Percentiles rank a stretch among this genome's conserved stretches.
These are phyloP conservation scores for Baccha elongata DNA, from an alignment of 2,888 invertebrate genomes.

Conservation along the genomic window DNA sequence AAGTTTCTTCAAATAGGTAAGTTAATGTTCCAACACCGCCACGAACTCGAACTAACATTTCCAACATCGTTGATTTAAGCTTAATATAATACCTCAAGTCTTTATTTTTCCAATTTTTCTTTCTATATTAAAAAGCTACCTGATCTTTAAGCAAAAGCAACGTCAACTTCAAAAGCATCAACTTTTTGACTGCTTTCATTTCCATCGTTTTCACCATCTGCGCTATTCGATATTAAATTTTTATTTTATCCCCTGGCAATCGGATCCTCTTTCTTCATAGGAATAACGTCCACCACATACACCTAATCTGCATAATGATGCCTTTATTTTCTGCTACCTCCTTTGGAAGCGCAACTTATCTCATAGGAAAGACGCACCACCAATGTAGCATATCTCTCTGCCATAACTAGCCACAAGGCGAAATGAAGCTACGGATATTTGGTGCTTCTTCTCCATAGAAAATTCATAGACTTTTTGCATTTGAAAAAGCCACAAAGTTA, in stretches of 20 bases:
- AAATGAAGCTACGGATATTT: constrained; percentile 16
- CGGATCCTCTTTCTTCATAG: neutral
- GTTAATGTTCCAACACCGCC: too few relatives aligned
- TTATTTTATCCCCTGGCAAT: constrained; percentile 12
- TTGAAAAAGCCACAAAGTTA: neutral
- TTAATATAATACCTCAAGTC: too few relatives aligned
- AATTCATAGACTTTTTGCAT: constrained; percentile 24
- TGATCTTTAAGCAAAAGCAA: constrained; percentile 1
- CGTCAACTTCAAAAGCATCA: neutral
- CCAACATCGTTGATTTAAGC: too few relatives aligned
- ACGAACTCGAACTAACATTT: too few relatives aligned
- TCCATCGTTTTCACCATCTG: neutral
- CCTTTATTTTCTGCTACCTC: constrained; percentile 27
- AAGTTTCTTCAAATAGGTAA: too few relatives aligned
- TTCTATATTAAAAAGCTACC: too few relatives aligned
- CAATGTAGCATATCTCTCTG: constrained; percentile 22
- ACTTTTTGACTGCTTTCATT: neutral
- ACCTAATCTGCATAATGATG: constrained; percentile 69
- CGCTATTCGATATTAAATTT: constrained; percentile 13
- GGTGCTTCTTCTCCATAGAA: neutral
- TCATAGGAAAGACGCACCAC: constrained; percentile 44
- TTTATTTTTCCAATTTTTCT: too few relatives aligned
- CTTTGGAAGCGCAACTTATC: constrained; percentile 62
- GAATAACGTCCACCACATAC: constrained; percentile 57
- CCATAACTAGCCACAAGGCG: constrained; percentile 43